Evolutionary conservation across 1,140 invertebrate genomes (phyloP).

Genomic region (Centruroides vittatus): DNA sequence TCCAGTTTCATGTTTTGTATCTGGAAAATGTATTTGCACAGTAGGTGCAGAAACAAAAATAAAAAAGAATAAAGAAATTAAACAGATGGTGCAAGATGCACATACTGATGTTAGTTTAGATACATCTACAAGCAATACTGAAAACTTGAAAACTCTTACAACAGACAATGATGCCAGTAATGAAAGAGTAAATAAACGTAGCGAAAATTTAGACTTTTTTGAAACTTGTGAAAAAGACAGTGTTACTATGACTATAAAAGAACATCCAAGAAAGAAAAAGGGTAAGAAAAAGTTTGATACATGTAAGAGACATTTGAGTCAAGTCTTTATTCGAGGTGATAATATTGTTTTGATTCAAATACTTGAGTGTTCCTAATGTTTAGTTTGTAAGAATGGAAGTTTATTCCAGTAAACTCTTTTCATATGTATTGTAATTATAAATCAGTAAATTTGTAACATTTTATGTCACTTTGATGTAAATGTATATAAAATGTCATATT

Average conservation of each 20-base stretch:
- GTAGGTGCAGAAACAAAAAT: not conserved
- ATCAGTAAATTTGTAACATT: too few relatives aligned
- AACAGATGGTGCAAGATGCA: not conserved
- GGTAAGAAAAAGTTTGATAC: not conserved
- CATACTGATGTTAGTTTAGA: not conserved
- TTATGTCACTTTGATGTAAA: too few relatives aligned
- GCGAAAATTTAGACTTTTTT: not conserved
- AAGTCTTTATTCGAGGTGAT: constrained; percentile 69
- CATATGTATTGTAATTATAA: too few relatives aligned
- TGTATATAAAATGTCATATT: too few relatives aligned
- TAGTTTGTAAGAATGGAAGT: not conserved
- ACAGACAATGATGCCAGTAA: not conserved
- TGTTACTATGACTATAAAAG: too few relatives aligned
- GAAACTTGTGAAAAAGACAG: too few relatives aligned
- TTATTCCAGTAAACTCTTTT: too few relatives aligned
- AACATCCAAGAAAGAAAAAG: not conserved
- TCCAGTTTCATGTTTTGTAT: not conserved
- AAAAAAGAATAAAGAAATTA: not conserved
- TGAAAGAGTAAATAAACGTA: not conserved
- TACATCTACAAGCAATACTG: not conserved
- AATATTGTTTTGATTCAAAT: constrained; percentile 50
- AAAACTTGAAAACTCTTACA: too few relatives aligned
- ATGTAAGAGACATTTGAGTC: constrained; percentile 47
- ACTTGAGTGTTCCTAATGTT: not conserved
- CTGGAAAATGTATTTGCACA: not conserved